These are phyloP conservation scores for Leucopsar rothschildi DNA, from an alignment of 2,113 vertebrate species.

Conservation along the genomic window DNA sequence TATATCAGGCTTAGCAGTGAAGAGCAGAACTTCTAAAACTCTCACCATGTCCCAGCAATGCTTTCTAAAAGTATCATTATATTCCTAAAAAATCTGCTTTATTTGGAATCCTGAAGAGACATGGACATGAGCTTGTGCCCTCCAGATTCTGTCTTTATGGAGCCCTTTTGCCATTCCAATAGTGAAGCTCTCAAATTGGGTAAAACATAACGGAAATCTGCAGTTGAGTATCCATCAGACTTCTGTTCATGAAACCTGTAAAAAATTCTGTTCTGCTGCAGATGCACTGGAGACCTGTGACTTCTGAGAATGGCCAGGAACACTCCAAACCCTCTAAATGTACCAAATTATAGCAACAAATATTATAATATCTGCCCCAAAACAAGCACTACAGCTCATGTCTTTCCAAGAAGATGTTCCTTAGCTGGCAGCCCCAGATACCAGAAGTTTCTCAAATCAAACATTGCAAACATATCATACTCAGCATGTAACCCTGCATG, in stretches of 20 bases:
- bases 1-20: not conserved
- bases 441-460: not conserved
- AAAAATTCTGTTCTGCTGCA: not conserved
- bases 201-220: not conserved
- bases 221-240: not conserved
- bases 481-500: accelerated
- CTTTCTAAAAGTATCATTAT: not conserved
- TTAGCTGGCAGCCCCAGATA: not conserved
- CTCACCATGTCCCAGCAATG: not conserved
- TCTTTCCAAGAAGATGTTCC: not conserved
- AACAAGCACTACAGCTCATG: not conserved
- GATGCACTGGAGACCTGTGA: not conserved
- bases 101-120: not conserved
- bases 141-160: not conserved
- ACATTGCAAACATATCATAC: not conserved
- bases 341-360: not conserved
- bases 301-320: not conserved
- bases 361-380: not conserved
- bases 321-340: not conserved
- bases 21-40: not conserved
- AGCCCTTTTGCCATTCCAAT: not conserved
- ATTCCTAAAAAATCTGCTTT: not conserved
- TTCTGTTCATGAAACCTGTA: not conserved
- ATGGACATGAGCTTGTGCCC: not conserved
- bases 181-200: not conserved